Percentiles rank a stretch among this genome's conserved stretches.
Conservation (phyloP, 2,113 vertebrate genomes). For the Sturnus vulgaris region DNA sequence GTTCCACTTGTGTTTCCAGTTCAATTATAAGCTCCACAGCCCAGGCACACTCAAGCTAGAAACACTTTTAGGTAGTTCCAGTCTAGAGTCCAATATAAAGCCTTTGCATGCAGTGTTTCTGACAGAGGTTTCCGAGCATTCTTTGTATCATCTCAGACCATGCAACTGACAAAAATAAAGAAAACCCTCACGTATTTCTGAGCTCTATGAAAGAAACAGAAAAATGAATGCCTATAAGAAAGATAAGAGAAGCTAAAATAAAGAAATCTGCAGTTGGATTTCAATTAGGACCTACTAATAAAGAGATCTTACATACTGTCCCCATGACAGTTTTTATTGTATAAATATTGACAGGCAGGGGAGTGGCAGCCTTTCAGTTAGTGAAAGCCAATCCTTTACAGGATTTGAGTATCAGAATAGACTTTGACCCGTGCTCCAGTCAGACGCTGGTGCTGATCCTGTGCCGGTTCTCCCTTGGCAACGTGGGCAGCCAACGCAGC, state of each 20-base stretch:
- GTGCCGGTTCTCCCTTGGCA: neutral
- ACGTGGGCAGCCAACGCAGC: rapidly evolving
- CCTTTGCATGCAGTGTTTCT: neutral
- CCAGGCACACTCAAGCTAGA: neutral
- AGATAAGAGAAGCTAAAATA: neutral
- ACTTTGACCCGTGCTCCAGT: slow-evolving; percentile 10
- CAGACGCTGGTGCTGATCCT: neutral
- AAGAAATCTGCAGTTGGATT: neutral
- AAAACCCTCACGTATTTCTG: neutral
- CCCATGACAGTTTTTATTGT: neutral
- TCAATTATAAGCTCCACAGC: neutral
- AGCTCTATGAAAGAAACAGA: neutral
- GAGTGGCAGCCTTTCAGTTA: slow-evolving; percentile 6
- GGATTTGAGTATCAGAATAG: neutral
- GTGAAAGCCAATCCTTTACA: neutral
- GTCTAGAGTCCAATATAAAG: neutral
- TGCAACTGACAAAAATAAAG: neutral
- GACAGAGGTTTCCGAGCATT: neutral
- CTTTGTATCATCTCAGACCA: neutral
- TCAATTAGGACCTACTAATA: neutral
- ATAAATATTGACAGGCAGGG: slow-evolving; percentile 37
- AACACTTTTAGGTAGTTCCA: neutral
- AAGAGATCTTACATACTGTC: neutral
- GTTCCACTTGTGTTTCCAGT: neutral
- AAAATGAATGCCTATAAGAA: neutral